Evolutionary conservation across 1,140 invertebrate genomes (phyloP).

Genomic region (Leptinotarsa undecemlineata): DNA sequence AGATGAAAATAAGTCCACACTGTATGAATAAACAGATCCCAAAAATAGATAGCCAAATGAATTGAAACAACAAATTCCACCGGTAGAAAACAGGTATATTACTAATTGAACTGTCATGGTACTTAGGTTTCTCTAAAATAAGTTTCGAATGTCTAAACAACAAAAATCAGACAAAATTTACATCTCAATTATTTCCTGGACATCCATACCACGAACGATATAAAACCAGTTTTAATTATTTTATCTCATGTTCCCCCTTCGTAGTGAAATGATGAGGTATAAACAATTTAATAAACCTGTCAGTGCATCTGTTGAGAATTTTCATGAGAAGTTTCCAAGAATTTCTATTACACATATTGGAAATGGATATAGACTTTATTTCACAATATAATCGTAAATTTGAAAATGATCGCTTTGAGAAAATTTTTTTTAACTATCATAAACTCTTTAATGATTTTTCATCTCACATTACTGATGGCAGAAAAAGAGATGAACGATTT

Average conservation of each 20-base stretch:
- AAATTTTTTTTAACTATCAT: too few species aligned
- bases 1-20: too few species aligned
- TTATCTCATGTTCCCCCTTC: background rate
- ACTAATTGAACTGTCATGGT: background rate
- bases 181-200: constrained; percentile 5
- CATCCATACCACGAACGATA: background rate
- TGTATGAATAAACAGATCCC: too few species aligned
- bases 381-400: background rate
- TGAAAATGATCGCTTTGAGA: background rate
- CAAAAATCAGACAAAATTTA: background rate
- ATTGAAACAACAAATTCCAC: background rate
- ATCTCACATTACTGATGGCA: too few species aligned
- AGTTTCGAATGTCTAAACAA: constrained; percentile 6
- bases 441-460: too few species aligned
- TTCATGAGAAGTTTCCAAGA: background rate
- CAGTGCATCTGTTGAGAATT: background rate
- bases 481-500: too few species aligned
- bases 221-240: constrained; percentile 4
- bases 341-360: background rate
- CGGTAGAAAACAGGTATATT: background rate
- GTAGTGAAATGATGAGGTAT: background rate
- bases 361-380: background rate
- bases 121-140: background rate
- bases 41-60: too few species aligned
- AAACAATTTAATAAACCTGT: background rate